A percentile compares a stretch with the other conserved stretches of the same genome.
phyloP scores from a whole-genome alignment of 2,888 invertebrate genomes.

The Polia nebulosa region DNA sequence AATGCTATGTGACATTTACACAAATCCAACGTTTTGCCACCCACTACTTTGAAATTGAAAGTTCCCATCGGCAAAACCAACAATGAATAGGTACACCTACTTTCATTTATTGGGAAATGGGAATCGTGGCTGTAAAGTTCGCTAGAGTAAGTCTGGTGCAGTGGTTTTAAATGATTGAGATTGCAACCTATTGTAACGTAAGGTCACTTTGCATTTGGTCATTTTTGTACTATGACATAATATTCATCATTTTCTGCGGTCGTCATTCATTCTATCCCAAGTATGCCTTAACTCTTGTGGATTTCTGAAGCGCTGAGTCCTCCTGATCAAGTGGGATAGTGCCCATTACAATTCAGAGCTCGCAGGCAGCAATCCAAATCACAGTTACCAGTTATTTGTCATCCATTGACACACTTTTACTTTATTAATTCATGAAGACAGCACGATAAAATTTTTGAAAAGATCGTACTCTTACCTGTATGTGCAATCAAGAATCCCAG shows the following conservation, averaged over 20 bases:
- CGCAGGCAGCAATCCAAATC: no score
- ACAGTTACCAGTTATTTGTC: no score
- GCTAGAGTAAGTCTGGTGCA: slow-evolving; percentile 17
- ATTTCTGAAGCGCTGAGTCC: no score
- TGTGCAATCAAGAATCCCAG: no score
- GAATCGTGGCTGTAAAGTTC: slow-evolving; percentile 31
- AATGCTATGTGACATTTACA: slow-evolving; percentile 78
- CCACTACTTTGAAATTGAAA: slow-evolving; percentile 66
- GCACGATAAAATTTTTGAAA: not conserved
- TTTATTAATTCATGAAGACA: not conserved
- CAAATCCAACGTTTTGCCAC: slow-evolving; percentile 67
- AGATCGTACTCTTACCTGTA: no score
- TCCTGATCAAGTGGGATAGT: no score
- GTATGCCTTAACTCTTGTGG: no score
- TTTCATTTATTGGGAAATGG: slow-evolving; percentile 57
- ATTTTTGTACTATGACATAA: not conserved
- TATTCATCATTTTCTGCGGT: no score
- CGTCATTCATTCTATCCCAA: no score
- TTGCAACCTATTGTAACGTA: not conserved
- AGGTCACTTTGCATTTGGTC: not conserved
- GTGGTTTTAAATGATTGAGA: not conserved
- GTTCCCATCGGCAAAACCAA: slow-evolving; percentile 54
- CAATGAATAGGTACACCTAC: slow-evolving; percentile 51
- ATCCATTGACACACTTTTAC: no score
- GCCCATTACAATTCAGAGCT: no score